Conservation (phyloP, 2,888 invertebrate genomes). For the Hermaeophaga mercurialis region DNA sequence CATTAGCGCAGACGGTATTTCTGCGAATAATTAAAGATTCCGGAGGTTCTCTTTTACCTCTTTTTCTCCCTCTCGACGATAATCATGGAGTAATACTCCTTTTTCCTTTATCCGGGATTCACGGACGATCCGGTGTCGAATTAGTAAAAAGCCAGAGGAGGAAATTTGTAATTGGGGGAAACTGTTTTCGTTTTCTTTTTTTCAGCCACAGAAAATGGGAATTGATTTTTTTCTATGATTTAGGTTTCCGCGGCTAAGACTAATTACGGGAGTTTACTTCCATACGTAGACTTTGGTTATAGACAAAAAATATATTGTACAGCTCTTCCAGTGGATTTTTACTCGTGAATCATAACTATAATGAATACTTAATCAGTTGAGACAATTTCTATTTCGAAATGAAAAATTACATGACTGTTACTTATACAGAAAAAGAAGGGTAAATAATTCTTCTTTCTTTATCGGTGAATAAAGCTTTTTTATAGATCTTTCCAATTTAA, state of each 20-base stretch:
- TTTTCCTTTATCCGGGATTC: conserved; percentile 22
- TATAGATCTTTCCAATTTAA: no score
- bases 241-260: not conserved
- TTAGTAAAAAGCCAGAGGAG: conserved; percentile 7
- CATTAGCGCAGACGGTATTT: conserved; percentile 28
- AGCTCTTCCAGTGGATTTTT: no score
- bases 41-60: conserved; percentile 34
- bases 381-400: no score
- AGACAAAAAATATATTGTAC: no score
- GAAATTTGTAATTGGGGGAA: conserved; percentile 3
- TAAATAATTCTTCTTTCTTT: no score
- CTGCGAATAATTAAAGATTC: conserved; percentile 51
- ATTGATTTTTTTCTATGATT: not conserved
- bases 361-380: no score
- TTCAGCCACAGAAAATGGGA: not conserved
- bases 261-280: not conserved
- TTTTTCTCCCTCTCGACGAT: not conserved
- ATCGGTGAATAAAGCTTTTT: no score
- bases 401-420: no score
- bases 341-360: no score
- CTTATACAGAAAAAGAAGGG: no score
- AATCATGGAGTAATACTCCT: not conserved
- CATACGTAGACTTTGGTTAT: no score
- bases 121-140: conserved; percentile 1
- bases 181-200: not conserved